Conservation (phyloP, 2,888 invertebrate genomes). For the Brachycybe producta region DNA sequence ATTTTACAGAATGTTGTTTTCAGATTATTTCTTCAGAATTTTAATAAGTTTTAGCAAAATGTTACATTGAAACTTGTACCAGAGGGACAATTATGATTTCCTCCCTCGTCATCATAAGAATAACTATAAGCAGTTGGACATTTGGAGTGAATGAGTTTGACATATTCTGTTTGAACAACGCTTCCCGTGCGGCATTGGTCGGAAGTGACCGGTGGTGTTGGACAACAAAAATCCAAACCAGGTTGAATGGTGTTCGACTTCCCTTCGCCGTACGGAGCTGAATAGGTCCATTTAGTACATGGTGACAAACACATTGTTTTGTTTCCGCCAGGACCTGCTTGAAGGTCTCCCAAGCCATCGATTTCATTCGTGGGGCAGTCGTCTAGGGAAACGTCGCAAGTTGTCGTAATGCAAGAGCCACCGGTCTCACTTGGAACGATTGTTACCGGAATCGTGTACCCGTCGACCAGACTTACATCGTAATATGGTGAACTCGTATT, state of each 20-base stretch:
- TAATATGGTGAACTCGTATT: conserved; percentile 3
- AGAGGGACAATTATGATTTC: conserved; percentile 6
- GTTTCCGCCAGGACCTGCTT: neutral
- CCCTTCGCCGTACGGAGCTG: conserved; percentile 11
- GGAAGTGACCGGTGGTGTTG: conserved; percentile 4
- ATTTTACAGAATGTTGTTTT: no score
- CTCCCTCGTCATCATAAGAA: conserved; percentile 6
- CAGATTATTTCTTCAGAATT: no score
- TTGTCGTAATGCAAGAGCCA: neutral
- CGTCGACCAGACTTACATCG: conserved; percentile 16
- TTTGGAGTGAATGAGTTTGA: neutral
- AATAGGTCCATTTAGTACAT: conserved; percentile 13
- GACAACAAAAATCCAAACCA: conserved; percentile 8
- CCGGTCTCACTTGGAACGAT: conserved; percentile 3
- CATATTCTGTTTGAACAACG: conserved; percentile 8
- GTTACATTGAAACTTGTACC: conserved; percentile 8
- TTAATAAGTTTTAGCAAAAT: no score
- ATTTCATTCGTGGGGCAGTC: conserved; percentile 13
- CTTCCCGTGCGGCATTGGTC: conserved; percentile 7
- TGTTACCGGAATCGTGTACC: conserved; percentile 8
- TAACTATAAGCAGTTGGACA: conserved; percentile 12
- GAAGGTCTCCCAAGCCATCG: conserved; percentile 12
- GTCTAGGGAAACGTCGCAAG: conserved; percentile 2
- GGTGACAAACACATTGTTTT: conserved; percentile 10
- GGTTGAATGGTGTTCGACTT: conserved; percentile 5